phyloP scores from a whole-genome alignment of 2,797 vertebrate species.

The Pangasius krempfi region DNA sequence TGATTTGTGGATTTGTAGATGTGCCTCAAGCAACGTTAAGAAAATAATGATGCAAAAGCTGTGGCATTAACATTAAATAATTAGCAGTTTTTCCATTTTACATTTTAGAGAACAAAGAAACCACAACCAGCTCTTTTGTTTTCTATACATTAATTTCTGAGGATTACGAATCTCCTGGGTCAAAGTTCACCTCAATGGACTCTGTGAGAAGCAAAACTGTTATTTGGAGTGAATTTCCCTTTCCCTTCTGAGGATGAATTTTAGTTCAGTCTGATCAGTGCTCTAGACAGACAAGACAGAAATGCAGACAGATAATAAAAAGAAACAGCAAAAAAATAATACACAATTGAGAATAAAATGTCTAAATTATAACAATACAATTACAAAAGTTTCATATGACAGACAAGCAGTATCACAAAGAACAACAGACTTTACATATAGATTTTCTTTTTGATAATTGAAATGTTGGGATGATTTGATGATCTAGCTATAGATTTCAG shows the following conservation, averaged over 20 bases:
- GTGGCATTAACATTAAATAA: not conserved
- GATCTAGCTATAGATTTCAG: constrained; percentile 15
- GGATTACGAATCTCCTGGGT: not conserved
- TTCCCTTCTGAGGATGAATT: not conserved
- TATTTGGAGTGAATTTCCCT: not conserved
- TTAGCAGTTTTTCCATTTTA: not conserved
- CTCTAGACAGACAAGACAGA: not conserved
- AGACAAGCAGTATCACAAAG: not conserved
- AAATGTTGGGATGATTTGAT: constrained; percentile 1
- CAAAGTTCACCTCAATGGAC: not conserved
- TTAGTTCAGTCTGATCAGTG: not conserved
- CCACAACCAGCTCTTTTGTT: not conserved
- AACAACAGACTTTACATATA: not conserved
- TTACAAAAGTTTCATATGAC: not conserved
- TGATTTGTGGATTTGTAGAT: not conserved
- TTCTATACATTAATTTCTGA: not conserved
- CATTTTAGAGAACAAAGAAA: not conserved
- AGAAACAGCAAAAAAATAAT: constrained; percentile 14
- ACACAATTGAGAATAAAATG: constrained; percentile 60
- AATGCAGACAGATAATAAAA: not conserved
- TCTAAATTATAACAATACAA: not conserved
- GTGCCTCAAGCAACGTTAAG: not conserved
- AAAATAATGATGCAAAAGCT: not conserved
- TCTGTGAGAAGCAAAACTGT: not conserved
- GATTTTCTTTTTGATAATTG: not conserved